Percentiles rank a stretch among this genome's conserved stretches.
These are phyloP conservation scores for Limnephilus auricula DNA, from an alignment of 2,888 invertebrate genomes.

Conservation along the genomic window DNA sequence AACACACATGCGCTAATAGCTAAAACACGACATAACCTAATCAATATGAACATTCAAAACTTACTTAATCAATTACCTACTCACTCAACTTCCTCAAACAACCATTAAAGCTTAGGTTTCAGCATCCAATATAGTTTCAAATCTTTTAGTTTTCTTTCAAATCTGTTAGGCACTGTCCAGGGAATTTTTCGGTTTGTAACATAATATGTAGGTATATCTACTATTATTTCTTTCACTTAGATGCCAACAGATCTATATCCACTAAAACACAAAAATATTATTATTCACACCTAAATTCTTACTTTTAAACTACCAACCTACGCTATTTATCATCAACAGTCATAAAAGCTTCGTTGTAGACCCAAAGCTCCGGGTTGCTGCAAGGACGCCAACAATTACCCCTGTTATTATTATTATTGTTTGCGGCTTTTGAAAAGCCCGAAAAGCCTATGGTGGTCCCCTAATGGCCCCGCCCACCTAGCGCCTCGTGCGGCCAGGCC, in stretches of 20 bases:
- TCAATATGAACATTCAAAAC: too few species aligned
- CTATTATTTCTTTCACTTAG: background rate
- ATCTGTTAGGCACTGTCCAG: too few species aligned
- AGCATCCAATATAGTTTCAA: too few species aligned
- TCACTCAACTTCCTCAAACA: too few species aligned
- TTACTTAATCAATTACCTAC: too few species aligned
- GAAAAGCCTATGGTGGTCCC: constrained; percentile 33
- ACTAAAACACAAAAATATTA: background rate
- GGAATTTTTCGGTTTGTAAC: too few species aligned
- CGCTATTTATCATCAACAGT: background rate
- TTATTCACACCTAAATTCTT: background rate
- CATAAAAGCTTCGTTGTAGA: background rate
- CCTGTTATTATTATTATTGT: constrained; percentile 19
- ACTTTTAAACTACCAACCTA: background rate
- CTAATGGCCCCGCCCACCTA: background rate
- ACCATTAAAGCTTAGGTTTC: too few species aligned
- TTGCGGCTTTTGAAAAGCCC: constrained; percentile 11
- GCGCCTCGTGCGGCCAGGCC: constrained; percentile 2
- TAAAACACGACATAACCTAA: too few species aligned
- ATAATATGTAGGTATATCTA: too few species aligned
- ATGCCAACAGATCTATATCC: background rate
- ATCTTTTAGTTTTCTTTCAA: too few species aligned
- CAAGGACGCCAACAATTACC: background rate
- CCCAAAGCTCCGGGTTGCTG: background rate
- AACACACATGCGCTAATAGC: too few species aligned